Conservation (phyloP, 1,140 invertebrate species). For the Pseudomyrmex cubaensis region DNA sequence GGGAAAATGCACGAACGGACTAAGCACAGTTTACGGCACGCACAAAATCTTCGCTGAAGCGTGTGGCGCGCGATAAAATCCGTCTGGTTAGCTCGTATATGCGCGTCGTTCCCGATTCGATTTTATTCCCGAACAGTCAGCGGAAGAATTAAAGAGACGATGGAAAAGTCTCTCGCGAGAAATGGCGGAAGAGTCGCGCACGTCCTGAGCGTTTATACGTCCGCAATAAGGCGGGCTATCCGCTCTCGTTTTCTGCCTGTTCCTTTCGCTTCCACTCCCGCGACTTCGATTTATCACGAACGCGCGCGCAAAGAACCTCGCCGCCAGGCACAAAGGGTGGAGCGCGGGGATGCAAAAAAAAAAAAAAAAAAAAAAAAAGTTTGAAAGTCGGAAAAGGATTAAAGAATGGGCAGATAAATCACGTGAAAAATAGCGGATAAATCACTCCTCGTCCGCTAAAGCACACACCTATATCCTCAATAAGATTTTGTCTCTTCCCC, state of each 20-base stretch:
- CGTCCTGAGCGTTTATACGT: constrained; percentile 37
- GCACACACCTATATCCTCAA: constrained; percentile 38
- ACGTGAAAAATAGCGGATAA: constrained; percentile 55
- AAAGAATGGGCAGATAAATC: constrained; percentile 53
- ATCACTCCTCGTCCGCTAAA: constrained; percentile 43
- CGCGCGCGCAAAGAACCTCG: constrained; percentile 2
- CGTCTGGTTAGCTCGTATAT: constrained; percentile 46
- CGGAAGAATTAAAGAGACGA: constrained; percentile 48
- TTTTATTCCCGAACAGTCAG: constrained; percentile 20
- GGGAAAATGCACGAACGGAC: constrained; percentile 43
- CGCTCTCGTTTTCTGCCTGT: background rate
- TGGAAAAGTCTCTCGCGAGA: constrained; percentile 44
- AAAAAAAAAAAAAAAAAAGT: constrained; percentile 32
- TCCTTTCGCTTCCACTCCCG: background rate
- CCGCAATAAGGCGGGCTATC: constrained; percentile 29
- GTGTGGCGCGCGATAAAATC: constrained; percentile 48
- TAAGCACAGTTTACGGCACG: constrained; percentile 42
- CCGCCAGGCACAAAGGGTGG: constrained; percentile 17
- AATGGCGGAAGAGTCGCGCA: constrained; percentile 42
- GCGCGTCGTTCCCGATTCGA: constrained; percentile 40
- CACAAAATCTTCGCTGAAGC: constrained; percentile 42
- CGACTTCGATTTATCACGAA: constrained; percentile 41
- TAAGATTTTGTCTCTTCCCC: constrained; percentile 15
- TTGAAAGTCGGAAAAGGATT: constrained; percentile 25
- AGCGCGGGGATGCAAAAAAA: too few relatives aligned